Evolutionary conservation across 2,797 vertebrate genomes (phyloP).

Genomic region (Borostomias antarcticus): DNA sequence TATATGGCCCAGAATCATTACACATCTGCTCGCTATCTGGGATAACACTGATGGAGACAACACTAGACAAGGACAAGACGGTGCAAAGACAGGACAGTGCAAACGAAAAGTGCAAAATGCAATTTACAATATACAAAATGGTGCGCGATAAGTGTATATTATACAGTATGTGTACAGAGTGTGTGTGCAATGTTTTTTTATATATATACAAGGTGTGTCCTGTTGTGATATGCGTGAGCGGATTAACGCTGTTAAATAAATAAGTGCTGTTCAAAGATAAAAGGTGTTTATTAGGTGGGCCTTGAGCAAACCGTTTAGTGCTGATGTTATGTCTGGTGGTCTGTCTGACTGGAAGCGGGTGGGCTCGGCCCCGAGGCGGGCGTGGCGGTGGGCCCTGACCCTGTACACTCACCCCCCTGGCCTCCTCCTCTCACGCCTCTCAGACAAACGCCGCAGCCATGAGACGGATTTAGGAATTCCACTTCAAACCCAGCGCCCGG

Average conservation of each 20-base stretch:
- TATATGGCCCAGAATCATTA: no score
- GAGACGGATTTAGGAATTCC: slow-evolving; percentile 31
- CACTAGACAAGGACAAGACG: no score
- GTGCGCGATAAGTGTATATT: no score
- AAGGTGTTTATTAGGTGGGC: slow-evolving; percentile 24
- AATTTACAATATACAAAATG: no score
- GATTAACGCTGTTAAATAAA: neutral
- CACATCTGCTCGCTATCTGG: no score
- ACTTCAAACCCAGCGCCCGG: slow-evolving; percentile 20
- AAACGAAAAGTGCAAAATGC: no score
- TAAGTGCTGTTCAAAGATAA: neutral
- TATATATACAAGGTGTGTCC: no score
- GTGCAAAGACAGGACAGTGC: no score
- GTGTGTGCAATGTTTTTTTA: no score
- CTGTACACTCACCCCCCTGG: slow-evolving; percentile 42
- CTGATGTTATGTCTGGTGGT: slow-evolving; percentile 65
- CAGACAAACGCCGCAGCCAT: slow-evolving; percentile 58
- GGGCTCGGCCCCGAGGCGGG: slow-evolving; percentile 52
- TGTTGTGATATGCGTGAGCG: no score
- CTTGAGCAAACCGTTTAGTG: slow-evolving; percentile 45
- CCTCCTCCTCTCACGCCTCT: slow-evolving; percentile 55
- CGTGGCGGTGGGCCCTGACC: slow-evolving; percentile 38
- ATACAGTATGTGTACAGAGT: no score
- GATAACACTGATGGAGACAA: no score
- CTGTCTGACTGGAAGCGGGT: slow-evolving; percentile 28